These are phyloP conservation scores for Python bivittatus DNA, from an alignment of 2,113 vertebrate species.

Conservation along the genomic window DNA sequence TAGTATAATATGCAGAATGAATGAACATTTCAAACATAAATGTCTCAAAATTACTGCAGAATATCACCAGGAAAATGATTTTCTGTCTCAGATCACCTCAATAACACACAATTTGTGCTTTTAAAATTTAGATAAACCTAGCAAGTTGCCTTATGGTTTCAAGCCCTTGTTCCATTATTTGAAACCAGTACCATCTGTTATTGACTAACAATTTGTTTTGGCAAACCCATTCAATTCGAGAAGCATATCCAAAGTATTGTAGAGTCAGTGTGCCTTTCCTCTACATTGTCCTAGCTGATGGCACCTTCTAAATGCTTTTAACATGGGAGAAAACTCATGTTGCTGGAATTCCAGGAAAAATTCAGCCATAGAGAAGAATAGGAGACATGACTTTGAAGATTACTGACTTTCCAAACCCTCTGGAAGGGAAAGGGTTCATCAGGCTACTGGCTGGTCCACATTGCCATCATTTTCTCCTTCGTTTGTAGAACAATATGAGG, in stretches of 20 bases:
- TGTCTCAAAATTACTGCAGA: background rate
- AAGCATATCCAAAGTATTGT: background rate
- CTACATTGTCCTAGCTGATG: background rate
- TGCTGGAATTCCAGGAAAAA: background rate
- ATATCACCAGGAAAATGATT: background rate
- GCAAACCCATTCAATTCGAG: background rate
- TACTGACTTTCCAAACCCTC: background rate
- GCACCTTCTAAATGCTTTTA: background rate
- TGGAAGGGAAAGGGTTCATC: background rate
- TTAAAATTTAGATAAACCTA: background rate
- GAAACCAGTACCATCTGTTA: background rate
- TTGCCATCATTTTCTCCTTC: background rate
- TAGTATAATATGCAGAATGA: conserved; percentile 2
- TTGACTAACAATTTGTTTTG: background rate
- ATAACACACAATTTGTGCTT: background rate
- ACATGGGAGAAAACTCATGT: background rate
- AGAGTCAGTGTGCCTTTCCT: too few species aligned
- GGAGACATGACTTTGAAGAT: background rate
- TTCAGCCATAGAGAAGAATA: background rate
- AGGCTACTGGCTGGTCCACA: background rate
- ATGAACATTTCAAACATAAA: conserved; percentile 7
- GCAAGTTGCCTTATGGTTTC: background rate
- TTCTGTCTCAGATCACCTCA: background rate
- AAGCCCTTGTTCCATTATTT: background rate
- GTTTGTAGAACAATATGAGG: background rate